Percentiles rank a stretch among this genome's conserved stretches.
Evolutionary conservation across 2,888 invertebrate species (phyloP).

Genomic region (Drosophila colorata): DNA sequence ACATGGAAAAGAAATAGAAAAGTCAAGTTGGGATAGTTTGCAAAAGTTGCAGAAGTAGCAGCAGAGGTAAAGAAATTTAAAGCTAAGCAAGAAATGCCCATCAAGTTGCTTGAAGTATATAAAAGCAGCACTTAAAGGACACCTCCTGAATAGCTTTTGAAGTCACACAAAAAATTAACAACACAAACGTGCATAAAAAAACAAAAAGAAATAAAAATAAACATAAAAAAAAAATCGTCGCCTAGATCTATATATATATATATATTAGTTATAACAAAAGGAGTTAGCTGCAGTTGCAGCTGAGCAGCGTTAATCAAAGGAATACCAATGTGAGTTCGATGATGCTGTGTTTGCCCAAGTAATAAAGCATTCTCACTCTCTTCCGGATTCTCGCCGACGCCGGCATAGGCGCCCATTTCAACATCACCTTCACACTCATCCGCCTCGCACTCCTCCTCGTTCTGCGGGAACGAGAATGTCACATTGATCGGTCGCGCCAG

Average conservation of each 20-base stretch:
- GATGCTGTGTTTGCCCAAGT: slow-evolving; percentile 85
- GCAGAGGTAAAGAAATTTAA: slow-evolving; percentile 36
- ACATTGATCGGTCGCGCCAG: slow-evolving; percentile 93
- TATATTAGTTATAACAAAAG: slow-evolving; percentile 70
- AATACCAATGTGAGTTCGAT: slow-evolving; percentile 85
- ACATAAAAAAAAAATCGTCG: slow-evolving; percentile 6
- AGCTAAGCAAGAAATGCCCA: slow-evolving; percentile 16
- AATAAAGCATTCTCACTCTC: slow-evolving; percentile 86
- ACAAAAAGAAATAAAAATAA: slow-evolving; percentile 10
- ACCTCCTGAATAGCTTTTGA: slow-evolving; percentile 8
- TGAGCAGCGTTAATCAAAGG: slow-evolving; percentile 84
- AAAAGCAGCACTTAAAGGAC: background rate
- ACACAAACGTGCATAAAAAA: slow-evolving; percentile 50
- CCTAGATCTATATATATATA: slow-evolving; percentile 26
- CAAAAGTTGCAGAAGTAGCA: slow-evolving; percentile 26
- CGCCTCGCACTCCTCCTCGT: slow-evolving; percentile 88
- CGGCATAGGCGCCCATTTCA: slow-evolving; percentile 82
- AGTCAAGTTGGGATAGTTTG: slow-evolving; percentile 11
- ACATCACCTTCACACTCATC: slow-evolving; percentile 84
- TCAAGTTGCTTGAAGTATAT: slow-evolving; percentile 14
- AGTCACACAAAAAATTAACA: slow-evolving; percentile 26
- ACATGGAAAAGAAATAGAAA: slow-evolving; percentile 12
- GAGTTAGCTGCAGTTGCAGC: slow-evolving; percentile 52
- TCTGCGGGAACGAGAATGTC: slow-evolving; percentile 93
- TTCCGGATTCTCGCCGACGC: slow-evolving; percentile 84